Evolutionary conservation across 2,888 invertebrate genomes (phyloP), one percentile per base, ranked within the genome.

Genomic region (Xylota sylvarum): DNA sequence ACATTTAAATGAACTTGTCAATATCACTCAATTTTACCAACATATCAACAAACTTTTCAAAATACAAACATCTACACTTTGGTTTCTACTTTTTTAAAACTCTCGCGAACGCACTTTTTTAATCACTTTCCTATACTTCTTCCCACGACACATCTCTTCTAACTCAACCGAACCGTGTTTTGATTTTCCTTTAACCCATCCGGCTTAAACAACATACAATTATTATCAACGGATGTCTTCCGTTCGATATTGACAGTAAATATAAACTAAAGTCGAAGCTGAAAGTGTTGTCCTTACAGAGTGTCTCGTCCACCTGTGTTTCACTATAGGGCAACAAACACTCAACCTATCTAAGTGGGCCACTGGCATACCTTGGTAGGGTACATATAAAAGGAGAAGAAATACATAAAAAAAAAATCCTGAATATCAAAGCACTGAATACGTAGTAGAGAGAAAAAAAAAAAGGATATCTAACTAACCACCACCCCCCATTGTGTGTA

Each of bases 231-330:
- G 70, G 73, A 78, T 78, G 74, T 84, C 86, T 82, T 92, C 92
- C 92, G 90, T 90, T 90, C 92, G 91, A 92, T 92, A 92, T 92
- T 92, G 90, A 90, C 90, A 91, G 92, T 92, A 92, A 92, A 92
- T 92, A 92, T 92, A 90, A 92, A 92, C 92, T 92, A 91, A 92
- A 90, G 88, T 77, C 86, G 77, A 77, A 78, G 67, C 72, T 62
- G 52, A 86, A 82, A 82, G 77, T 86, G 78, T 78, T 86, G 86
- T 86, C 86, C 77, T 86, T 67, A 78, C 77, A 86, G 77, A 82
- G 72, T 86, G 81, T 69, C 65, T 77, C 73, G 77, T 86, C 82
- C 86, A 86, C 86, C 86, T 86, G 86, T 69, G 82, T 72, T 82
- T 77, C 62, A 55, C 81, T 73, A 73, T 69, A 69, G 78, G 73